Evolutionary conservation across 2,113 vertebrate species (phyloP).

Genomic region (zebrafish (Danio rerio)): GRCz12tu NC_133199.1:5040501-5041000

Average conservation of each 20-base stretch:
- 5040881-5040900: slow-evolving; percentile 69
- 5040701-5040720: too few relatives aligned
- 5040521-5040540: too few relatives aligned
- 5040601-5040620: too few relatives aligned
- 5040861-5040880: slow-evolving; percentile 78
- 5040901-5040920: slow-evolving; percentile 74
- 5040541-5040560: too few relatives aligned
- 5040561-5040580: too few relatives aligned
- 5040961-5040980: slow-evolving; percentile 92
- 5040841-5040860: slow-evolving; percentile 76
- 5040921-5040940: slow-evolving; percentile 72
- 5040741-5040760: background rate
- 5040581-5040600: too few relatives aligned
- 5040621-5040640: too few relatives aligned
- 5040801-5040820: slow-evolving; percentile 30
- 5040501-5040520: too few relatives aligned
- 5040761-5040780: background rate
- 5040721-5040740: too few relatives aligned
- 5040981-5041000: slow-evolving; percentile 80
- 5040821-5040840: slow-evolving; percentile 61
- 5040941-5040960: slow-evolving; percentile 76
- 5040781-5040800: background rate
- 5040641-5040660: too few relatives aligned
- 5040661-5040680: too few relatives aligned
- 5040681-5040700: too few relatives aligned